These are phyloP conservation scores for Manis javanica DNA, from an alignment of 2,797 vertebrate species.

Conservation along the genomic window DNA sequence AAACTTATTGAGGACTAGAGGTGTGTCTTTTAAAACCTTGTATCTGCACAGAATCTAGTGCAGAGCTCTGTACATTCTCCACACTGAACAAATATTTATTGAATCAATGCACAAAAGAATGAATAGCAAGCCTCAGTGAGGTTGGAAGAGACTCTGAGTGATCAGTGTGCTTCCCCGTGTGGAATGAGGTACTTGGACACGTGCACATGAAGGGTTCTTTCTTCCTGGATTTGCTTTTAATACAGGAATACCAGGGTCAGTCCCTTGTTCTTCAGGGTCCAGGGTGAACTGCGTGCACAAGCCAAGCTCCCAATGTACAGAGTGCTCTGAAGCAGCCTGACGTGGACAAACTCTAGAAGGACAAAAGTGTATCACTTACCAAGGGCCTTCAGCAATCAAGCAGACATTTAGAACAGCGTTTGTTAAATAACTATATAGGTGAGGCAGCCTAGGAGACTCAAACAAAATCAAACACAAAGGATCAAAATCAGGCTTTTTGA, in stretches of 20 bases:
- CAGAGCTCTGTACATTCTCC: neutral
- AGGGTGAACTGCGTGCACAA: neutral
- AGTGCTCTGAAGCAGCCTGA: neutral
- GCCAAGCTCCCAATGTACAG: neutral
- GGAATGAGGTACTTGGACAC: neutral
- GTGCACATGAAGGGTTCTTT: neutral
- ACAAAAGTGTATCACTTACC: neutral
- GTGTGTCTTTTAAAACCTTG: neutral
- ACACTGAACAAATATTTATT: slow-evolving; percentile 1
- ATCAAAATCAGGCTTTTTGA: neutral
- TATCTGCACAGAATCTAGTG: neutral
- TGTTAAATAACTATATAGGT: neutral
- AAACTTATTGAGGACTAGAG: neutral
- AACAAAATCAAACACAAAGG: neutral
- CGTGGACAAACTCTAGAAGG: neutral
- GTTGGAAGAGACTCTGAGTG: neutral
- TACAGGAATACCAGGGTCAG: neutral
- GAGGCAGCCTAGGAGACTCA: neutral
- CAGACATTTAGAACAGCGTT: neutral
- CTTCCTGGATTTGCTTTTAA: slow-evolving; percentile 11
- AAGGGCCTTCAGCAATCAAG: neutral
- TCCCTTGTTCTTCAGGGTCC: neutral
- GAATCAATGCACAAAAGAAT: neutral
- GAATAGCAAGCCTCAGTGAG: neutral
- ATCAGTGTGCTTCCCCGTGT: neutral